phyloP scores from a whole-genome alignment of 2,888 invertebrate species.

The Zygogramma bicolorata region DNA sequence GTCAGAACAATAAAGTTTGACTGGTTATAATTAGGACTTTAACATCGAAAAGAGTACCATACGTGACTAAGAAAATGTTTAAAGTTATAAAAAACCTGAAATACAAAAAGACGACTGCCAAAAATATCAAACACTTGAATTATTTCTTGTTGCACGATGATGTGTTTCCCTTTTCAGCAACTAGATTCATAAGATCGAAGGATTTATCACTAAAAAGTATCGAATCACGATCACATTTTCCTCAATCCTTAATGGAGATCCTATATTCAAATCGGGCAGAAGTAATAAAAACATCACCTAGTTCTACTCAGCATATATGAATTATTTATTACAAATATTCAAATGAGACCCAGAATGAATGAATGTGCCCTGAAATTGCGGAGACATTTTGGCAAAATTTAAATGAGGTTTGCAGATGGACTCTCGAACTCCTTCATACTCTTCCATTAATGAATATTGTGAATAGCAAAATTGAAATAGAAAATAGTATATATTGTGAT shows the following conservation, averaged over 20 bases:
- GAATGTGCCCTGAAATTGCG: not conserved
- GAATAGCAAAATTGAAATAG: no score
- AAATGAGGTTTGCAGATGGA: not conserved
- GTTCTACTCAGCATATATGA: conserved; percentile 6
- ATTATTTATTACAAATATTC: conserved; percentile 19
- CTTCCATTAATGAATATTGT: not conserved
- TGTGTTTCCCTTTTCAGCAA: no score
- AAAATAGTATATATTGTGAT: no score
- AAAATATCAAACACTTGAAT: no score
- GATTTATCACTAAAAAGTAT: not conserved
- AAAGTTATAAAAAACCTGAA: no score
- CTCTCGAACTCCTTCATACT: not conserved
- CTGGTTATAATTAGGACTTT: no score
- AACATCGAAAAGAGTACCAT: no score
- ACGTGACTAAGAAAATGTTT: no score
- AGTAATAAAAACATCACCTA: conserved; percentile 8
- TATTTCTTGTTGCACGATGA: no score
- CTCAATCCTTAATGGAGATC: not conserved
- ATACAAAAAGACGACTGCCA: no score
- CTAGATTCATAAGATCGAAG: not conserved
- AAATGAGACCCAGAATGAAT: not conserved
- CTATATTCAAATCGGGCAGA: conserved; percentile 2
- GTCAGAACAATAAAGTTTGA: no score
- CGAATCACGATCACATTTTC: not conserved
- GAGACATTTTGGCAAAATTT: not conserved